phyloP scores from a whole-genome alignment of 2,797 vertebrate species.

The Manis javanica region DNA sequence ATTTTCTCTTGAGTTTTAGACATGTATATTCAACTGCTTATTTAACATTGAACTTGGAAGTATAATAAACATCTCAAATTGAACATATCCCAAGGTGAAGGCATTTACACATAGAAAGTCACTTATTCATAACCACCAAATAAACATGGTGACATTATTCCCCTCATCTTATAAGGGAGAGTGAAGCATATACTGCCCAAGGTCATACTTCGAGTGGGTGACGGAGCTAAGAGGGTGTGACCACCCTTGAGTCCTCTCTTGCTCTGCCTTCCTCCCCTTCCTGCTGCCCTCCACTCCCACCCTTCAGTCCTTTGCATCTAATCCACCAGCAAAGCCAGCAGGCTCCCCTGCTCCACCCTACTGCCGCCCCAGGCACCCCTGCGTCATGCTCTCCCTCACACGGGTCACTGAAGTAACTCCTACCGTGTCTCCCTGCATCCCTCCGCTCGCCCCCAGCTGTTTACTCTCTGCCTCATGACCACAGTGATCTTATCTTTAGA shows the following conservation, averaged over 20 bases:
- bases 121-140: background rate
- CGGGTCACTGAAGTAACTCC: background rate
- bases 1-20: background rate
- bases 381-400: fast-evolving
- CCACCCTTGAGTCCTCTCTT: background rate
- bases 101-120: background rate
- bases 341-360: background rate
- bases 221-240: background rate
- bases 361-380: background rate
- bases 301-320: background rate
- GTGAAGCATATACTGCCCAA: background rate
- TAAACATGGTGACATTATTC: background rate
- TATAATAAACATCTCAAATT: background rate
- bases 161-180: slow-evolving; percentile 2
- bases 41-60: background rate
- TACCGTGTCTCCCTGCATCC: background rate
- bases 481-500: background rate
- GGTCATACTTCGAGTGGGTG: background rate
- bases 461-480: background rate
- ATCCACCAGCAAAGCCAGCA: background rate
- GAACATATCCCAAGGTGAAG: background rate
- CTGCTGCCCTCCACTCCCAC: background rate
- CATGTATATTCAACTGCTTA: background rate
- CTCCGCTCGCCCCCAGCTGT: background rate
- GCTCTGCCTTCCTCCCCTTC: background rate